Evolutionary conservation across 2,888 invertebrate genomes (phyloP).

Genomic region (Nemotelus nigrinus): DNA sequence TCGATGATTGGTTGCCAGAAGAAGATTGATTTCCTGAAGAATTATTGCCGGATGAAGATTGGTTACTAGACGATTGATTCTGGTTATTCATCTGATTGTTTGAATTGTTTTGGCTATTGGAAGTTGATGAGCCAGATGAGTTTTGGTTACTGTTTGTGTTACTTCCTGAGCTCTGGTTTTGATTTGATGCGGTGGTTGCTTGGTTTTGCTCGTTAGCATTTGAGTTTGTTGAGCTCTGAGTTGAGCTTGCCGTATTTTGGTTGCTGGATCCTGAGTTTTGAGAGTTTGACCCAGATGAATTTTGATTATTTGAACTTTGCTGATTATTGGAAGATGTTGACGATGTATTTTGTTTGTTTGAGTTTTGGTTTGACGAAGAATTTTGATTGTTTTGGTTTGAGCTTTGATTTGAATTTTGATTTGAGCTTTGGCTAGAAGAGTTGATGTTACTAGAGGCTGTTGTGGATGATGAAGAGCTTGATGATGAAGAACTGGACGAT

Average conservation of each 20-base stretch:
- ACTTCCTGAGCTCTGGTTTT: conserved; percentile 50
- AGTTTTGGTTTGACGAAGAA: conserved; percentile 30
- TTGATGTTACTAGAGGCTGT: conserved; percentile 35
- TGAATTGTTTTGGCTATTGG: background rate
- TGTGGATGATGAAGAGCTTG: background rate
- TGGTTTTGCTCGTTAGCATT: conserved; percentile 51
- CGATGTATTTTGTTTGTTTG: conserved; percentile 54
- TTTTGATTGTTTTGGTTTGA: conserved; percentile 54
- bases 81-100: conserved; percentile 40
- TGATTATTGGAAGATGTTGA: conserved; percentile 47
- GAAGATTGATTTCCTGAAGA: conserved; percentile 38
- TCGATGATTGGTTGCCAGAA: conserved; percentile 46
- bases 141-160: conserved; percentile 50
- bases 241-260: conserved; percentile 2
- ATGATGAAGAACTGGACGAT: background rate
- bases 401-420: conserved; percentile 11
- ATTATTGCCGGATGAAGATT: conserved; percentile 46
- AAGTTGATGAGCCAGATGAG: conserved; percentile 50
- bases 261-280: too few species aligned
- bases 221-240: conserved; percentile 56
- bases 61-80: conserved; percentile 49
- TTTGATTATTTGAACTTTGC: conserved; percentile 54
- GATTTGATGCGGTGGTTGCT: conserved; percentile 21
- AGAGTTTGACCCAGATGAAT: conserved; percentile 48
- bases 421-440: conserved; percentile 33